Evolutionary conservation across 2,797 vertebrate genomes (phyloP).

Genomic region (Malacoraja senta): DNA sequence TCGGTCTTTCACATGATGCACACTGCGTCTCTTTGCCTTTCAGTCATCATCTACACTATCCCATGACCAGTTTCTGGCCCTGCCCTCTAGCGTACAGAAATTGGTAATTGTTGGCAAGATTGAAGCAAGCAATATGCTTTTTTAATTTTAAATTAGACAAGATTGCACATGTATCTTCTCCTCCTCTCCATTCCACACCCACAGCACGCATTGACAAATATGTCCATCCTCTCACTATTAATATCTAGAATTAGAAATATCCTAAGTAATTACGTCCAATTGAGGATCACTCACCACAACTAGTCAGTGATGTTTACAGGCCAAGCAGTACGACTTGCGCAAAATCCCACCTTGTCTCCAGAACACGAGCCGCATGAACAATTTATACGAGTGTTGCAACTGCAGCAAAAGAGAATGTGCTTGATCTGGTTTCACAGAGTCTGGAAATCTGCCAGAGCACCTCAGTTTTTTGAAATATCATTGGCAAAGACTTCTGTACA

Average conservation of each 20-base stretch:
- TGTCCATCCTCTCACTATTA: not conserved
- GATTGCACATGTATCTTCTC: not conserved
- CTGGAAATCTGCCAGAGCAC: not conserved
- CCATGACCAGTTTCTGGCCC: not conserved
- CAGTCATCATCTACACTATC: not conserved
- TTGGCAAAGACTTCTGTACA: constrained; percentile 14
- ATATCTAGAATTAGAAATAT: not conserved
- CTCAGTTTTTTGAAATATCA: not conserved
- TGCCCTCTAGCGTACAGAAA: not conserved
- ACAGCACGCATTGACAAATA: not conserved
- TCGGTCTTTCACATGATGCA: too few relatives aligned
- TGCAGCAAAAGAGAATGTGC: not conserved
- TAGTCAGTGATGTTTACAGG: not conserved
- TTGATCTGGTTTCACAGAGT: not conserved
- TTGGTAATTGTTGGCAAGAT: not conserved
- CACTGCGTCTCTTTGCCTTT: not conserved
- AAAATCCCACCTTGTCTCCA: not conserved
- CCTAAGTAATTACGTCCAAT: not conserved
- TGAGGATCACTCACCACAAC: not conserved
- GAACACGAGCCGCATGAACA: not conserved
- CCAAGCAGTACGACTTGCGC: not conserved
- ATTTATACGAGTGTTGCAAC: not conserved
- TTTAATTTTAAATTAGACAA: not conserved
- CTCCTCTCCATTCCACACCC: not conserved
- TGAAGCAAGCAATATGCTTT: not conserved